These are phyloP conservation scores for Lasioglossum leucozonium DNA, from an alignment of 2,888 invertebrate species.

Conservation along the genomic window DNA sequence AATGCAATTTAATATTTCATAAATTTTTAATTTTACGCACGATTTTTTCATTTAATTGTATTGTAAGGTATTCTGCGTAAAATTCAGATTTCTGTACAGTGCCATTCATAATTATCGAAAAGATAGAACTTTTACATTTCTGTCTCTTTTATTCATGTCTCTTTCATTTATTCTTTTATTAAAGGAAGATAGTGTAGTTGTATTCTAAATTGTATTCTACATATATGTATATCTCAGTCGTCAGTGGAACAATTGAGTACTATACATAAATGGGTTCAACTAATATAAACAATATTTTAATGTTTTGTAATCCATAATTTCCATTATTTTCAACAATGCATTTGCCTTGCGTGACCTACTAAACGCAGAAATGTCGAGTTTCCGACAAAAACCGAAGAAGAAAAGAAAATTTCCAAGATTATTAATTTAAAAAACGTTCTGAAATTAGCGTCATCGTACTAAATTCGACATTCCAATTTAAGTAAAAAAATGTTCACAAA, in stretches of 20 bases:
- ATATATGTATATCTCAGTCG: background rate
- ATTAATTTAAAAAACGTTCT: background rate
- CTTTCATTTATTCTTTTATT: too few species aligned
- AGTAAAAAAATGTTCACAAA: background rate
- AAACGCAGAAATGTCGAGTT: background rate
- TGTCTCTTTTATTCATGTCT: too few species aligned
- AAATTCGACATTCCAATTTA: background rate
- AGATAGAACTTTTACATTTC: background rate
- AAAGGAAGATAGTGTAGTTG: too few species aligned
- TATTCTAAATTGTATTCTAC: background rate
- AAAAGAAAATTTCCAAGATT: background rate
- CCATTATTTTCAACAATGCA: too few species aligned
- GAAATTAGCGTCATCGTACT: too few species aligned
- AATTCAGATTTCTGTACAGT: background rate
- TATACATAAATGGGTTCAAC: too few species aligned
- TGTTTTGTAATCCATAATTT: too few species aligned
- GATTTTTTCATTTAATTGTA: background rate
- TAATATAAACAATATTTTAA: too few species aligned
- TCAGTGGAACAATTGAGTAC: background rate
- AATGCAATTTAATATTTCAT: too few species aligned
- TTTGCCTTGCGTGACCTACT: background rate
- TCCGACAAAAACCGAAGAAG: background rate
- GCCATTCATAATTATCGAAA: background rate
- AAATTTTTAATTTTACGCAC: background rate
- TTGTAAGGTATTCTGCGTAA: background rate